Percentiles rank a stretch among this genome's conserved stretches.
Conservation (phyloP, 1,140 invertebrate genomes). For the Acyrthosiphon pisum region DNA sequence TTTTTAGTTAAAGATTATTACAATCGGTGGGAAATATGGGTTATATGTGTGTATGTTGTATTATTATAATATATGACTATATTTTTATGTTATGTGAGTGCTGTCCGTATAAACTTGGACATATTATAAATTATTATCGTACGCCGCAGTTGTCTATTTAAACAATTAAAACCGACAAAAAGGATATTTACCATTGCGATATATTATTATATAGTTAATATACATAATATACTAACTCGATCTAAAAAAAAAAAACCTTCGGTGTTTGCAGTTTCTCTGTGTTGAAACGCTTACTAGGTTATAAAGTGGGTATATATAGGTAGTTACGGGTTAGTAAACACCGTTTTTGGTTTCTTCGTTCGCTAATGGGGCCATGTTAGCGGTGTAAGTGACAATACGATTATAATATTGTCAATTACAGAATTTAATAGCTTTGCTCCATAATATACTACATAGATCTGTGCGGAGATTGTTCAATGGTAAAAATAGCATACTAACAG, state of each 20-base stretch:
- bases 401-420: not conserved
- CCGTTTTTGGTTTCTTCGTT: not conserved
- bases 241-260: not conserved
- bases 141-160: not conserved
- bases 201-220: not conserved
- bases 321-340: not conserved
- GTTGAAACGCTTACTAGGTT: not conserved
- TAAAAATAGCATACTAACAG: not conserved
- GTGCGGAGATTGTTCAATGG: not conserved
- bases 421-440: not conserved
- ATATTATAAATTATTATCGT: not conserved
- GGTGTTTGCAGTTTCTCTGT: not conserved
- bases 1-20: not conserved
- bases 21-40: not conserved
- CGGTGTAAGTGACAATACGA: not conserved
- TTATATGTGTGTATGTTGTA: not conserved
- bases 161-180: not conserved
- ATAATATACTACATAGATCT: not conserved
- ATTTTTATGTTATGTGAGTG: not conserved
- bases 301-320: no score
- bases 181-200: not conserved
- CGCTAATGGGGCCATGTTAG: not conserved
- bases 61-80: not conserved
- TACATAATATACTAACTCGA: not conserved
- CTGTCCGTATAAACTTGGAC: not conserved